phyloP scores from a whole-genome alignment of 2,797 vertebrate genomes.

The Dipus sagitta region DNA sequence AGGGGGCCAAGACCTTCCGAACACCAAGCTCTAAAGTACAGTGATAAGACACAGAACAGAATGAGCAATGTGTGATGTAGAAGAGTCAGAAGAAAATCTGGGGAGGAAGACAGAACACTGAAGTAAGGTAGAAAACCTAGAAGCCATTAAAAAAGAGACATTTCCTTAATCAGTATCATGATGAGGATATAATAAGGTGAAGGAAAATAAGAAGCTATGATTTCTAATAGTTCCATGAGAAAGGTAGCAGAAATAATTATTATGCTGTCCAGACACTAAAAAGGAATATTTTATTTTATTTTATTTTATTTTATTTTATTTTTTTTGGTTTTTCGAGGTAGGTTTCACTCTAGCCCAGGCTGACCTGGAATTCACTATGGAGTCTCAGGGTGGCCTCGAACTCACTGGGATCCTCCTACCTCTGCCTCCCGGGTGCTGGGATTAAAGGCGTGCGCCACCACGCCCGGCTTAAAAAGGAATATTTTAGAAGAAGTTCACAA shows the following conservation, averaged over 20 bases:
- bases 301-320: too few species aligned
- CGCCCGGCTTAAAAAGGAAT: constrained; percentile 43
- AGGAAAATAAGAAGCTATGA: constrained; percentile 18
- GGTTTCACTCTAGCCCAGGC: too few species aligned
- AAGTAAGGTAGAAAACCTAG: neutral
- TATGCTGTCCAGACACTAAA: constrained; percentile 19
- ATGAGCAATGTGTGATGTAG: too few species aligned
- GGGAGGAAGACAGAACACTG: neutral
- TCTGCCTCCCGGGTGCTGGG: too few species aligned
- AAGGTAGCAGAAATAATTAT: constrained; percentile 19
- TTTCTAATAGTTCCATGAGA: constrained; percentile 17
- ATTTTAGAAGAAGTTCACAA: neutral
- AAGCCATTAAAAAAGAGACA: neutral
- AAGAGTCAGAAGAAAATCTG: neutral
- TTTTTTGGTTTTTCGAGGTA: too few species aligned
- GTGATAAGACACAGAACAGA: neutral
- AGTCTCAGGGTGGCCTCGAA: too few species aligned
- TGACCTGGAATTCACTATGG: too few species aligned
- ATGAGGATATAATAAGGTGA: neutral
- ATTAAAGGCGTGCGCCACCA: too few species aligned
- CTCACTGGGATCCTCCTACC: too few species aligned
- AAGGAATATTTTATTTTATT: constrained; percentile 38
- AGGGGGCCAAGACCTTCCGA: neutral
- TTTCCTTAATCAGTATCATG: neutral
- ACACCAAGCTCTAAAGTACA: constrained; percentile 14